Percentiles rank a stretch among this genome's conserved stretches.
Conservation (phyloP, 1,140 invertebrate genomes). For the Diploscapter pachys region DNA sequence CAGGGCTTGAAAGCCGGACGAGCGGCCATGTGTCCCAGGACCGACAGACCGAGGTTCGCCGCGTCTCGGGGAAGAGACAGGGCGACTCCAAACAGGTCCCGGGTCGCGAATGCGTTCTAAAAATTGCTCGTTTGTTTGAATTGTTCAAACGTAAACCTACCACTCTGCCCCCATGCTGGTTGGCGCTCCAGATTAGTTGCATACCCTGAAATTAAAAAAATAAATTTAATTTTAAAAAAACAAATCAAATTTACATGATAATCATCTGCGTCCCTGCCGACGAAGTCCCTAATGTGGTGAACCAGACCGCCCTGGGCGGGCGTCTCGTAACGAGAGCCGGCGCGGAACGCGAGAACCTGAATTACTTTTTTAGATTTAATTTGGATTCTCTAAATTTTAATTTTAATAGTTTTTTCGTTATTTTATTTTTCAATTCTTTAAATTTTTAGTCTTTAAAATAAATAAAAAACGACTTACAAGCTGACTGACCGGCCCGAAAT, state of each 20-base stretch:
- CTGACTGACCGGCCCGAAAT: constrained; percentile 45
- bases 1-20: constrained; percentile 52
- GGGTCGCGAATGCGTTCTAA: constrained; percentile 30
- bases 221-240: constrained; percentile 9
- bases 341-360: constrained; percentile 52
- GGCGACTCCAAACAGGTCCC: constrained; percentile 28
- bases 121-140: neutral
- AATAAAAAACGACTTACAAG: constrained; percentile 28
- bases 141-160: neutral
- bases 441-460: neutral
- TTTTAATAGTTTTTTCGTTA: neutral
- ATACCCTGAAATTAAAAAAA: no score
- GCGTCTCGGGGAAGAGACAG: constrained; percentile 41
- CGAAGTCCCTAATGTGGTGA: constrained; percentile 49
- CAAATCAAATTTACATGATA: constrained; percentile 35
- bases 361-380: neutral
- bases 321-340: constrained; percentile 53
- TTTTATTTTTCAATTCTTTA: no score
- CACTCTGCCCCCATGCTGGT: neutral
- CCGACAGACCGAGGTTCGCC: constrained; percentile 46
- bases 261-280: constrained; percentile 51
- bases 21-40: constrained; percentile 50
- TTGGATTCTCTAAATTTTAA: neutral
- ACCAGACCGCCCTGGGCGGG: constrained; percentile 47
- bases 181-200: neutral